These are phyloP conservation scores for Nasua narica DNA, from an alignment of 2,797 vertebrate genomes.

Conservation along the genomic window DNA sequence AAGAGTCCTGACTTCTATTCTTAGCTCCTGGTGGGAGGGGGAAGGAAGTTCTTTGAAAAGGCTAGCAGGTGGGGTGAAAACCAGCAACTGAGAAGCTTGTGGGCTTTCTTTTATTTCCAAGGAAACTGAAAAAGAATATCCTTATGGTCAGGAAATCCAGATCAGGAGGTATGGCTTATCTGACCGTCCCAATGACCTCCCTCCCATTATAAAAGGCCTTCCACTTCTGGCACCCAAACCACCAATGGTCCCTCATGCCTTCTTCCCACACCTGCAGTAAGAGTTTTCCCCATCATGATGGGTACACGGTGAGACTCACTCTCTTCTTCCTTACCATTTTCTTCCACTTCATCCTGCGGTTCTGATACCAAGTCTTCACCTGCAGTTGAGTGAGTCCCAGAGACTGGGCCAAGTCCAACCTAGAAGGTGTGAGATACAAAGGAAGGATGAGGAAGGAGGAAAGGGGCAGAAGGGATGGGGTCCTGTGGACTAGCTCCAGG, in stretches of 20 bases:
- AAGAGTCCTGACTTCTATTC: not conserved
- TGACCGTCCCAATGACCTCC: not conserved
- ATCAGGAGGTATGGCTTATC: not conserved
- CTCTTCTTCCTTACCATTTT: conserved; percentile 92
- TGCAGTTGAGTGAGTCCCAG: conserved; percentile 98
- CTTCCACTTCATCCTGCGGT: conserved; percentile 99
- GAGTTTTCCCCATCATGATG: not conserved
- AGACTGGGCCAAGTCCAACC: conserved; percentile 96
- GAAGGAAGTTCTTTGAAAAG: conserved; percentile 40
- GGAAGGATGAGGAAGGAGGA: not conserved
- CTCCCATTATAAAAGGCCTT: not conserved
- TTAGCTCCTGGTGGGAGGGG: not conserved
- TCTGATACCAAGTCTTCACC: conserved; percentile 99
- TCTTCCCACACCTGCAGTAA: not conserved
- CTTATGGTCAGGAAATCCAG: conserved; percentile 3
- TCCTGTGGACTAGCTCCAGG: not conserved
- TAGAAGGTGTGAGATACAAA: conserved; percentile 75
- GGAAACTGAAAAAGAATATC: conserved; percentile 12
- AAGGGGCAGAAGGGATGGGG: not conserved
- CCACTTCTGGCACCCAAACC: not conserved
- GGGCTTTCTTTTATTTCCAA: conserved; percentile 42
- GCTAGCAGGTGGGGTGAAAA: conserved; percentile 15
- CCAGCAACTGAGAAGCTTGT: not conserved
- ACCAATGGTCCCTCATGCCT: not conserved
- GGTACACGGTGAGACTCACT: accelerated